Evolutionary conservation across 2,113 vertebrate species (phyloP), one percentile per base, ranked within the genome.

Genomic region (Pseudorectes ferrugineus): DNA sequence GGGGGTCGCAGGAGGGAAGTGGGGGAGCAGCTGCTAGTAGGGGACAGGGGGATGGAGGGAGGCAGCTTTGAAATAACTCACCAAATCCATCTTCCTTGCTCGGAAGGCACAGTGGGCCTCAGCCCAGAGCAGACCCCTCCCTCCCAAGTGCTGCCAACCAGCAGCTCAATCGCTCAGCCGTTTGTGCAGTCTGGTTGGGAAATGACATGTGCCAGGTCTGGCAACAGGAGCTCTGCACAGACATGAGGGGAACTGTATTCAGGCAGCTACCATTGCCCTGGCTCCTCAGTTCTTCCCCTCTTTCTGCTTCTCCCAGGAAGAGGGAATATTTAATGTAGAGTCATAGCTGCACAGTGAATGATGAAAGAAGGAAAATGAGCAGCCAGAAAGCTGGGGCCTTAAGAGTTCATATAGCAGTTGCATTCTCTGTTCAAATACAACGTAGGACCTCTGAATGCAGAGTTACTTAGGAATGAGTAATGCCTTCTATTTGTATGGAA

Each of bases 41-140:
- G 55, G 35, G 26, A 31, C 6, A 6, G 35, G 31, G 28, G 31
- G 25, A 38, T 49, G 22, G 19, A 28, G 25, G 10, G n/a, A 66
- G 46, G 43, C 49, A 33, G 22, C 33, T 70, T 22, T 38, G 61
- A 58, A 61, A 19, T 36, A 43, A 48, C 36, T 54, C 52, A 19
- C 19, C 42, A 71, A 79, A 67, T 38, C 11, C 36, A 36, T 35
- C 28, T 58, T 75, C 48, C 35, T 57, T 78, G 28, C 35, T 62
- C 0, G 0, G 25, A 43, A 58, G 46, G 31, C 28, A 52, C 1
- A 0, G 51, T 28, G 36, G 38, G 35, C 36, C 49, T 48, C 26
- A 66, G 36, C 42, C 61, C 61, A 45, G n/a, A 78, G 36, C n/a
- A 66, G 57, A 66, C 10, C 23, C 70, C 45, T 66, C 23, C 55